Conservation (phyloP, 2,888 invertebrate genomes). For the Lysandra coridon region DNA sequence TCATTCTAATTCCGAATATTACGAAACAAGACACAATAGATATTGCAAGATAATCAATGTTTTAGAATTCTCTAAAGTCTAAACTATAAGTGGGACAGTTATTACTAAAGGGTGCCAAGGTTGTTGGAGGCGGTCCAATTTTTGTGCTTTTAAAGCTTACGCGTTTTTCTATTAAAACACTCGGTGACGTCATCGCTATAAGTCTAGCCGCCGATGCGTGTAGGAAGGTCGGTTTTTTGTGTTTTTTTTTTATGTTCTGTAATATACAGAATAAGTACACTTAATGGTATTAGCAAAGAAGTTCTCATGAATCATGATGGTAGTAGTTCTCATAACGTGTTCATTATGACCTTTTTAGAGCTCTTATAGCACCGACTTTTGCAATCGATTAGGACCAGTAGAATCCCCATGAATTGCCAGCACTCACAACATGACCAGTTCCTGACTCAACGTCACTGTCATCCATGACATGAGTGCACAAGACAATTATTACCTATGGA, state of each 20-base stretch:
- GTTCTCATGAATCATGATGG: too few relatives aligned
- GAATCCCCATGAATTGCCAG: too few relatives aligned
- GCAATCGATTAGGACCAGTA: too few relatives aligned
- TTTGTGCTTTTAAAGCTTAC: conserved; percentile 48
- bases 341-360: too few relatives aligned
- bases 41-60: conserved; percentile 36
- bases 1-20: not conserved
- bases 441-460: too few relatives aligned
- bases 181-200: not conserved
- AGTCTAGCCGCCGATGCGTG: conserved; percentile 19
- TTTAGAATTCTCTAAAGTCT: conserved; percentile 53
- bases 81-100: conserved; percentile 63
- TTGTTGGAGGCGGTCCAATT: conserved; percentile 74
- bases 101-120: conserved; percentile 69
- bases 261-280: not conserved
- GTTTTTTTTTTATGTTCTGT: not conserved
- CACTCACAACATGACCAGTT: too few relatives aligned
- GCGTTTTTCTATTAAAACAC: conserved; percentile 40
- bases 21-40: conserved; percentile 26
- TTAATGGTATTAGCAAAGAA: not conserved
- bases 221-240: not conserved
- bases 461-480: too few relatives aligned
- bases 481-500: too few relatives aligned
- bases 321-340: too few relatives aligned
- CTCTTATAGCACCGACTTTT: too few relatives aligned